phyloP scores from a whole-genome alignment of 2,888 invertebrate species.

The Agonopterix arenella region DNA sequence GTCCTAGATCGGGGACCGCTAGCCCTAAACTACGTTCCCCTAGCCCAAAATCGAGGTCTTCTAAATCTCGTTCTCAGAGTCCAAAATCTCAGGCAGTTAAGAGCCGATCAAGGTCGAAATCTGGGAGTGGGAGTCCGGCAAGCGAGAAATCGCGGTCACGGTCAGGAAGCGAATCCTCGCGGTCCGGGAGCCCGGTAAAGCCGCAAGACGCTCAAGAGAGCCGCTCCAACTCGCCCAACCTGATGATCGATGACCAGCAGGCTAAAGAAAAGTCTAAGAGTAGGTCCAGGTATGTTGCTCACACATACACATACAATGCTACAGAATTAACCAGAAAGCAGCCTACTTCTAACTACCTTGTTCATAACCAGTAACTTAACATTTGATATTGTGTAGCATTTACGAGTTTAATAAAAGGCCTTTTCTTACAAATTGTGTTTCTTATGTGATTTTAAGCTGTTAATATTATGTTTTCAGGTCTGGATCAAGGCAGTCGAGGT shows the following conservation, averaged over 20 bases:
- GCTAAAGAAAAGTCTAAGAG: constrained; percentile 56
- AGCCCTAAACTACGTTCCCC: constrained; percentile 41
- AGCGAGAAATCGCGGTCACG: constrained; percentile 39
- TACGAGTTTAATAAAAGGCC: no score
- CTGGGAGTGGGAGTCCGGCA: constrained; percentile 55
- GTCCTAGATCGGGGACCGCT: constrained; percentile 46
- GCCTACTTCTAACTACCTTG: not conserved
- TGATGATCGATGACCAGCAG: constrained; percentile 70
- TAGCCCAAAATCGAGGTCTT: constrained; percentile 39
- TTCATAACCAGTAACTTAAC: not conserved
- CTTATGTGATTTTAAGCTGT: no score
- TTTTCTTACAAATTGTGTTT: no score
- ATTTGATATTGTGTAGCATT: no score
- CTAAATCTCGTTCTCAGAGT: constrained; percentile 37
- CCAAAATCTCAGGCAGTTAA: constrained; percentile 33
- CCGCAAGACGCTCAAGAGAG: constrained; percentile 56
- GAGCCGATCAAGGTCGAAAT: constrained; percentile 53
- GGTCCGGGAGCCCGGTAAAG: constrained; percentile 48
- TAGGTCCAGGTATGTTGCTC: constrained; percentile 45
- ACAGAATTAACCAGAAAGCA: no score
- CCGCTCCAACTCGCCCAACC: constrained; percentile 70
- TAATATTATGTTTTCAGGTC: constrained; percentile 32
- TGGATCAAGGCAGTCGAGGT: constrained; percentile 57
- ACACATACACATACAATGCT: no score
- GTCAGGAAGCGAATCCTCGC: constrained; percentile 46